phyloP scores from a whole-genome alignment of 2,113 vertebrate genomes.

The Rhea pennata region DNA sequence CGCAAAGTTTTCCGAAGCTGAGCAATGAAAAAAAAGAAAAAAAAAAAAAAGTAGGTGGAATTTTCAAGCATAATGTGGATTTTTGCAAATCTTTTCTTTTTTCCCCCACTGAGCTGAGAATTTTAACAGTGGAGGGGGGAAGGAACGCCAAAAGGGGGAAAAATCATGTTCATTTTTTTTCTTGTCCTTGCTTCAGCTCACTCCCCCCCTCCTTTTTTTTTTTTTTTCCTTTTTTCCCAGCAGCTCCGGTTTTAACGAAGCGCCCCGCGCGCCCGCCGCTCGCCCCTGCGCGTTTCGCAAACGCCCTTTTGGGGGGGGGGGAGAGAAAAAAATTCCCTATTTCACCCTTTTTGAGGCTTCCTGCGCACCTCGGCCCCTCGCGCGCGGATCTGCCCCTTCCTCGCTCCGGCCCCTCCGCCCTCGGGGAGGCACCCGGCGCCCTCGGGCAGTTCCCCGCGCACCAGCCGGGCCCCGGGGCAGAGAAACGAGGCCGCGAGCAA shows the following conservation, averaged over 20 bases:
- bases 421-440: too few species aligned
- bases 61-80: background rate
- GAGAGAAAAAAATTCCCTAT: too few species aligned
- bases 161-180: background rate
- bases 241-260: background rate
- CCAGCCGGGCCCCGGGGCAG: too few species aligned
- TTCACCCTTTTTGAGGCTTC: too few species aligned
- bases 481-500: too few species aligned
- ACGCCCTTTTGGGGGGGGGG: too few species aligned
- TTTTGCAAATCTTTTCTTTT: background rate
- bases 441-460: too few species aligned
- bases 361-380: too few species aligned
- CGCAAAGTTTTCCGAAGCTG: background rate
- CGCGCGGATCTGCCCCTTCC: too few species aligned
- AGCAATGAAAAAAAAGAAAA: background rate
- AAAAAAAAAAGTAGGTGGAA: background rate
- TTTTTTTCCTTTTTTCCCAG: background rate
- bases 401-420: too few species aligned
- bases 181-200: fast-evolving
- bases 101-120: background rate
- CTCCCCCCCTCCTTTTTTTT: background rate
- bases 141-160: background rate
- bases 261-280: too few species aligned
- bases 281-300: too few species aligned
- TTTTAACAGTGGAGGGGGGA: background rate